These are phyloP conservation scores for Rhynchomys soricoides DNA, from an alignment of 2,113 vertebrate genomes.

Conservation along the genomic window DNA sequence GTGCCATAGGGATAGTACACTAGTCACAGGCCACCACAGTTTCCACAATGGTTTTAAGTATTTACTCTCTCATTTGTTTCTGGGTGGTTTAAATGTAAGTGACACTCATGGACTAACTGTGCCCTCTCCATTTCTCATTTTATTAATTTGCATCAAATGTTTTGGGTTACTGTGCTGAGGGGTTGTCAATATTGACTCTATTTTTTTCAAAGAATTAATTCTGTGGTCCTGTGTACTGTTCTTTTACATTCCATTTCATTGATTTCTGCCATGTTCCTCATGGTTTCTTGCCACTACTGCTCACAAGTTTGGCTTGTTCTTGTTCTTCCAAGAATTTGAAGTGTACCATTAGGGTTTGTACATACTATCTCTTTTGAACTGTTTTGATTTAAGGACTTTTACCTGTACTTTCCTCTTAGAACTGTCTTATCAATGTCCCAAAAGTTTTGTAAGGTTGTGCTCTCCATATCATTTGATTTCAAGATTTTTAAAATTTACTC, in stretches of 20 bases:
- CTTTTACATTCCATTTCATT: not conserved
- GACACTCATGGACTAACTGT: not conserved
- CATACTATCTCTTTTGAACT: not conserved
- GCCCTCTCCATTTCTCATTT: not conserved
- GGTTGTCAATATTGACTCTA: not conserved
- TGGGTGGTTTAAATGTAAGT: not conserved
- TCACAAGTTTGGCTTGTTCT: not conserved
- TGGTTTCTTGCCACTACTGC: not conserved
- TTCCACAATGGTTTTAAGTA: not conserved
- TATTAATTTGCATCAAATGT: not conserved
- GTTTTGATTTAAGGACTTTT: not conserved
- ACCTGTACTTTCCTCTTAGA: not conserved
- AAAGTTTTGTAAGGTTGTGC: not conserved
- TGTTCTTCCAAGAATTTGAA: not conserved
- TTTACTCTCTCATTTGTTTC: too few relatives aligned
- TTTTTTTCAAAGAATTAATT: too few relatives aligned
- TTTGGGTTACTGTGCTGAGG: not conserved
- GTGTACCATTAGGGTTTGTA: not conserved
- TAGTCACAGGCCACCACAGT: not conserved
- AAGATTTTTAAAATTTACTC: not conserved
- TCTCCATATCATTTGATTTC: not conserved
- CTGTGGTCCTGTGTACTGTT: too few relatives aligned
- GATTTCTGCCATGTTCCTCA: not conserved
- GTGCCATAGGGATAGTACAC: not conserved
- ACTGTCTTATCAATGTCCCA: not conserved